phyloP scores from a whole-genome alignment of 1,140 invertebrate genomes.

The Doryteuthis pealeii region DNA sequence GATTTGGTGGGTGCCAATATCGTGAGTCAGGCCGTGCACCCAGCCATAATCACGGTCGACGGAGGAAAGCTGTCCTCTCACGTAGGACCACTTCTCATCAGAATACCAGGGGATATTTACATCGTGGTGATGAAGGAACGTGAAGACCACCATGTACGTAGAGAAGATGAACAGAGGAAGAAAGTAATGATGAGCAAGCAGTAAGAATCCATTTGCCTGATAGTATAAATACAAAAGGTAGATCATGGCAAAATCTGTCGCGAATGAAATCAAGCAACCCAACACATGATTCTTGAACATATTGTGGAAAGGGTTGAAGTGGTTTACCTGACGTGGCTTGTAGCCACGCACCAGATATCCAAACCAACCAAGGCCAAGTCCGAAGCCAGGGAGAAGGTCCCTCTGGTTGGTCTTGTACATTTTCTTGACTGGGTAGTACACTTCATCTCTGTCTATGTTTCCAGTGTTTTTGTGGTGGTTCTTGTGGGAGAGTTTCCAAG shows the following conservation, averaged over 20 bases:
- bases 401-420: slow-evolving; percentile 15
- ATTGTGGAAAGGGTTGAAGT: slow-evolving; percentile 40
- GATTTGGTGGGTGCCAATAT: slow-evolving; percentile 60
- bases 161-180: slow-evolving; percentile 57
- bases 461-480: slow-evolving; percentile 51
- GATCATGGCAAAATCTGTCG: slow-evolving; percentile 38
- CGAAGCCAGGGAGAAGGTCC: slow-evolving; percentile 37
- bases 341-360: slow-evolving; percentile 45
- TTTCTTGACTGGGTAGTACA: slow-evolving; percentile 48
- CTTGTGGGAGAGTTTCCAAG: slow-evolving; percentile 51
- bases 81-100: slow-evolving; percentile 57
- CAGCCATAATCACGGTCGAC: slow-evolving; percentile 60
- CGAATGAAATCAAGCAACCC: slow-evolving; percentile 40
- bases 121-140: slow-evolving; percentile 60
- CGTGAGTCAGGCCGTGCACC: slow-evolving; percentile 59
- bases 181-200: slow-evolving; percentile 55
- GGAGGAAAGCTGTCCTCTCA: slow-evolving; percentile 59
- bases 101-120: slow-evolving; percentile 60
- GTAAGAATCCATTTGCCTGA: slow-evolving; percentile 25
- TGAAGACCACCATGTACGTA: slow-evolving; percentile 55
- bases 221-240: slow-evolving; percentile 39
- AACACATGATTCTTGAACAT: slow-evolving; percentile 37
- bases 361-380: slow-evolving; percentile 50
- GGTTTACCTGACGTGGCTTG: slow-evolving; percentile 39
- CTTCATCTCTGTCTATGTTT: slow-evolving; percentile 53